Percentiles rank a stretch among this genome's conserved stretches.
phyloP scores from a whole-genome alignment of 53 echinoderm and acorn worm species.

The Luidia sarsii region DNA sequence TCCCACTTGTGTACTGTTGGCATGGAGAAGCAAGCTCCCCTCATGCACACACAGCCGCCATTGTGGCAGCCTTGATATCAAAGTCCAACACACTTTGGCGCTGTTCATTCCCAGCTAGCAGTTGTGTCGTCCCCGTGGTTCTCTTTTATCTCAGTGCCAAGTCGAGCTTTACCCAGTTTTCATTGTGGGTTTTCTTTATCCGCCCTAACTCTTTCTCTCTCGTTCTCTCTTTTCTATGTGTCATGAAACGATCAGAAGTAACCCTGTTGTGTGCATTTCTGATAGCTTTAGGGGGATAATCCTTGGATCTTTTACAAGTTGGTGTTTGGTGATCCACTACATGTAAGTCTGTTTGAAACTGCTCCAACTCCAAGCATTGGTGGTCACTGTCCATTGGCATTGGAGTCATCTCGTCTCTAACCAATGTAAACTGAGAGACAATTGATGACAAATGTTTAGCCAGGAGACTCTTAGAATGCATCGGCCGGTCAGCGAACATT shows the following conservation, averaged over 20 bases:
- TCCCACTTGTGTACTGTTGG: conserved; percentile 53
- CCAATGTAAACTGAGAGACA: no score
- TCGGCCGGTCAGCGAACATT: no score
- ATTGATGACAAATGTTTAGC: no score
- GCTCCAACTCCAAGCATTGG: no score
- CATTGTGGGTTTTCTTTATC: neutral
- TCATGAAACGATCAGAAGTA: conserved; percentile 1
- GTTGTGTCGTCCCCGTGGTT: conserved; percentile 6
- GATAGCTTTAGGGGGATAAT: conserved; percentile 3
- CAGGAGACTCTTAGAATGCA: no score
- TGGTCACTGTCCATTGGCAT: no score
- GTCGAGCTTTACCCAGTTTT: neutral
- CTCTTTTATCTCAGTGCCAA: neutral
- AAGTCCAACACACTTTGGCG: conserved; percentile 46
- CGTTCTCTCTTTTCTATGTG: no score
- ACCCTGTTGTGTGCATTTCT: neutral
- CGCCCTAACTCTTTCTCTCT: neutral
- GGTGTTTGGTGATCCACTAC: neutral
- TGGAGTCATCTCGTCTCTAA: no score
- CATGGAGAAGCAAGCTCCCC: conserved; percentile 45
- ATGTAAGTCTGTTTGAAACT: no score
- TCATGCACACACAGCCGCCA: neutral
- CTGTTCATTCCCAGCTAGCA: conserved; percentile 19
- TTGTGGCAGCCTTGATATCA: conserved; percentile 16
- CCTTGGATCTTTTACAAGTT: neutral